These are phyloP conservation scores for Agrypnus murinus DNA, from an alignment of 2,888 invertebrate species.

Conservation along the genomic window DNA sequence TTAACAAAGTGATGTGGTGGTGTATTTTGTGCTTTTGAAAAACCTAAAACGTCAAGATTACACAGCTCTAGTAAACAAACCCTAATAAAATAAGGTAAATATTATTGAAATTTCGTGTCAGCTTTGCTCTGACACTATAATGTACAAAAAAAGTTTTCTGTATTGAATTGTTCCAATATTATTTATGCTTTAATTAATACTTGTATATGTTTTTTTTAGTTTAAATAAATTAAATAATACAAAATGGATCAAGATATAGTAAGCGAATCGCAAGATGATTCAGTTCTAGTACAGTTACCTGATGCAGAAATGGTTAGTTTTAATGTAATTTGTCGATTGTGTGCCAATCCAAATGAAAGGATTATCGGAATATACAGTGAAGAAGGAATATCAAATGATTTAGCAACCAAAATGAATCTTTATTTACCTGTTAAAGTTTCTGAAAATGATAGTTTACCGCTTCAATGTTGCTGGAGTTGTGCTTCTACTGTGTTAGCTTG, in stretches of 20 bases:
- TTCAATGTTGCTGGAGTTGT: conserved; percentile 79
- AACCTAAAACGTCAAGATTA: conserved; percentile 6
- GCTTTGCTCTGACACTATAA: too few species aligned
- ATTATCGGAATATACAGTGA: conserved; percentile 77
- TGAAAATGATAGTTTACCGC: conserved; percentile 74
- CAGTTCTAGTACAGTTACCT: conserved; percentile 36
- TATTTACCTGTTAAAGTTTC: conserved; percentile 78
- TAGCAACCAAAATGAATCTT: conserved; percentile 77
- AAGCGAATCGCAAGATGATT: conserved; percentile 32
- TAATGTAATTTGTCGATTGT: conserved; percentile 54
- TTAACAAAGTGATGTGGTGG: conserved; percentile 21
- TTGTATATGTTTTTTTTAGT: too few species aligned
- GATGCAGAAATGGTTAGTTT: conserved; percentile 25
- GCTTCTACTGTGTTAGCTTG: conserved; percentile 78
- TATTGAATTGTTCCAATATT: too few species aligned
- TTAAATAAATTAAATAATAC: too few species aligned
- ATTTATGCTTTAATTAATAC: too few species aligned
- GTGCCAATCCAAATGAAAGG: conserved; percentile 58
- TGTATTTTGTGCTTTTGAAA: conserved; percentile 42
- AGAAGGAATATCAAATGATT: conserved; percentile 76
- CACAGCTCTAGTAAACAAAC: conserved; percentile 4
- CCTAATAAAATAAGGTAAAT: too few species aligned
- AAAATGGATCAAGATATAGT: conserved; percentile 13
- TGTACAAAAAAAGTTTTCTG: too few species aligned
- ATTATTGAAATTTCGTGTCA: too few species aligned